Evolutionary conservation across 2,113 vertebrate species (phyloP), one percentile per base, ranked within the genome.

Genomic region (Poecile atricapillus): DNA sequence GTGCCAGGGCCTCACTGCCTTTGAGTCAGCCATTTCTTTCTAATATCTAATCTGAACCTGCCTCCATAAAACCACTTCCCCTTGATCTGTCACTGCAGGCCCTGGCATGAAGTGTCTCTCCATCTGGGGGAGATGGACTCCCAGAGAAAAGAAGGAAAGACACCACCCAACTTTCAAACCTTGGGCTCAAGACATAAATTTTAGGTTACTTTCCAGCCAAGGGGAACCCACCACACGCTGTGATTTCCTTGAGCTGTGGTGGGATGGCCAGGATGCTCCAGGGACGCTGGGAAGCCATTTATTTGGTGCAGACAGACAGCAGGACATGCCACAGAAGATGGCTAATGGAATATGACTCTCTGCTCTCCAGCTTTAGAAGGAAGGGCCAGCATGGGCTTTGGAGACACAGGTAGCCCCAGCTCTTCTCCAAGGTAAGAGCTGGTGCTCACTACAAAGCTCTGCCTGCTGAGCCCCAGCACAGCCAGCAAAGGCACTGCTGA

Each of bases 171-270:
- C 8, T 30, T 67, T 17, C 46, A 46, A 39, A 52, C 16, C 47
- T 39, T 30, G 77, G 5, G 24, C 53, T 46, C 53, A 24, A 46
- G 19, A 52, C 7, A 37, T 12, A 39, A 20, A 67, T 67, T 52
- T 53, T 2, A 39, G 46, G 33, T 18, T 21, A 14, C 46, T 39
- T 46, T 75, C 39, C 67, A 67, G 21, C 3, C 74, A 60, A 47
- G 46, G 46, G 44, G 67, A 73, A 8, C 30, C 25, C 82, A 79
- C 5, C n/a, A 24, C 24, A 53, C 3, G 15, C 46, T 18, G 7
- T 0, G 0, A 43, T 0, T 5, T 7, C 7, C 50, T 16, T 22
- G 74, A 71, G 63, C 47, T 39, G 60, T 7, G 47, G 56, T 19
- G 53, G 68, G 60, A 39, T 0, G 33, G 67, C 23, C 59, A 55